Evolutionary conservation across 2,888 invertebrate genomes (phyloP).

Genomic region (Netelia fuscicornis): DNA sequence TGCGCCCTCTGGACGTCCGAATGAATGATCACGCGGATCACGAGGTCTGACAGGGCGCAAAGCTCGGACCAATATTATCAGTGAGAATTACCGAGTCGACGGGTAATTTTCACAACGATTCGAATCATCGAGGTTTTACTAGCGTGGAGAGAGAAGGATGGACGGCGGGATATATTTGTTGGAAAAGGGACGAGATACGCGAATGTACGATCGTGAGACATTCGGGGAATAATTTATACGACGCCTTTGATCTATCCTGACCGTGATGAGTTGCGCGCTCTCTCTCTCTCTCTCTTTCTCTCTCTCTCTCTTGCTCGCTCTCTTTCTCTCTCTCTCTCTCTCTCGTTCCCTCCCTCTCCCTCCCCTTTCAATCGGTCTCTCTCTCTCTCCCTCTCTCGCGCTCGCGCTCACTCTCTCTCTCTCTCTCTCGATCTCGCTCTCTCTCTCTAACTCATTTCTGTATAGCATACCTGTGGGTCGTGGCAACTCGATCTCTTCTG

Average conservation of each 20-base stretch:
- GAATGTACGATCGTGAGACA: conserved; percentile 41
- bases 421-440: too few species aligned
- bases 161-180: neutral
- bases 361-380: too few species aligned
- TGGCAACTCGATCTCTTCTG: too few species aligned
- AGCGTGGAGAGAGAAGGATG: too few species aligned
- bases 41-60: conserved; percentile 20
- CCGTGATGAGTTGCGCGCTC: conserved; percentile 31
- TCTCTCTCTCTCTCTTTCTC: too few species aligned
- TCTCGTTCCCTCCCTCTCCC: too few species aligned
- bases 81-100: conserved; percentile 42
- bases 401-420: too few species aligned
- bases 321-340: too few species aligned
- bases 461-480: too few species aligned
- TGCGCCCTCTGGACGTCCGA: conserved; percentile 17
- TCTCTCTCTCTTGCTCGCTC: too few species aligned
- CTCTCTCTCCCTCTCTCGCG: too few species aligned
- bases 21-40: conserved; percentile 62
- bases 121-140: conserved; percentile 20
- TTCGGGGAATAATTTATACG: conserved; percentile 65
- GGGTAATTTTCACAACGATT: conserved; percentile 27
- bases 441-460: too few species aligned
- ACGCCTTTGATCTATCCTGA: conserved; percentile 60
- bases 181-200: conserved; percentile 10
- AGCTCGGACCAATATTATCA: conserved; percentile 34